Evolutionary conservation across 2,113 vertebrate genomes (phyloP), one percentile per base, ranked within the genome.

Genomic region (Sardina pilchardus): DNA sequence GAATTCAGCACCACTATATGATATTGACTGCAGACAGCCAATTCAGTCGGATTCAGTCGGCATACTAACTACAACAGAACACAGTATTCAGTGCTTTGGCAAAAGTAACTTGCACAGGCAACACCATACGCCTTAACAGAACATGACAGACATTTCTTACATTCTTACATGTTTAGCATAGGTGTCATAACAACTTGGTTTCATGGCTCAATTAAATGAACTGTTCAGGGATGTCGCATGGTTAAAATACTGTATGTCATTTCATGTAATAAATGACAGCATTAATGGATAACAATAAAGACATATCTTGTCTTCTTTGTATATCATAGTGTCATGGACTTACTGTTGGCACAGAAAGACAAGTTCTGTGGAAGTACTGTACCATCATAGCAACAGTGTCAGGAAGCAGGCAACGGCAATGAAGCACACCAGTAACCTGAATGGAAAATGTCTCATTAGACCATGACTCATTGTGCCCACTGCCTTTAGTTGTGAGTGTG

Each of bases 401-500:
- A 78, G 71, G 71, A 78, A 78, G 71, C 30, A 34, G 71, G 34
- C 34, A 16, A 17, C 30, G 16, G 71, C 71, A 78, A 30, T 78
- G 71, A 78, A 78, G 30, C 71, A 78, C 30, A 78, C 30, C 71
- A 78, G 71, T 78, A 78, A 78, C 30, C 71, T 78, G 9, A 16
- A 78, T 78, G 71, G 71, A 78, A 78, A 78, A 78, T 17, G 71
- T 36, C 71, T 78, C 30, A 78, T 78, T 30, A 36, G 34, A 34
- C 48, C 21, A 56, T 86, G 85, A 43, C 44, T 82, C 14, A 82
- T 82, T 86, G 45, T 81, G 34, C 24, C 42, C 53, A 45, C 81
- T 26, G 53, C 36, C 71, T 78, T 78, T 78, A 78, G 34, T 10
- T 30, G 26, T 78, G 30, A 14, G 71, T 34, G 39, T 78, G 71